Percentiles rank a stretch among this genome's conserved stretches.
phyloP scores from a whole-genome alignment of 2,888 invertebrate species.

The Fragum fragum region DNA sequence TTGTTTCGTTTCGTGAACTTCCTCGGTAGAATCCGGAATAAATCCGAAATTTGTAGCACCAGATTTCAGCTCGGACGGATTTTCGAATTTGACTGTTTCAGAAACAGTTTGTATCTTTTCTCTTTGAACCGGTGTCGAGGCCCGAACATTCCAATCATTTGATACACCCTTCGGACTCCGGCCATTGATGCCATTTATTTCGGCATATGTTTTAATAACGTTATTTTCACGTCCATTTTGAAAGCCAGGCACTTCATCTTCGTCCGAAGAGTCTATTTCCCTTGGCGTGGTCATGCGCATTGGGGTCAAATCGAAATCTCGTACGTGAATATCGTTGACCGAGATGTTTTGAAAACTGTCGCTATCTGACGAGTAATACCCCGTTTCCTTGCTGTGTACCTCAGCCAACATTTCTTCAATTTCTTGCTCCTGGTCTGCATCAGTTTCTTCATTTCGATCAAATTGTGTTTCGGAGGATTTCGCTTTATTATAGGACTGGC shows the following conservation, averaged over 20 bases:
- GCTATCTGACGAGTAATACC: constrained; percentile 47
- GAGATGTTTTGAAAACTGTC: constrained; percentile 60
- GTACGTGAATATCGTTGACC: constrained; percentile 18
- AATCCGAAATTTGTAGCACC: constrained; percentile 28
- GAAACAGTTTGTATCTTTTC: constrained; percentile 9
- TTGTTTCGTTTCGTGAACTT: background rate
- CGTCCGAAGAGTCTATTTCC: background rate
- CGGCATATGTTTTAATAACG: constrained; percentile 8
- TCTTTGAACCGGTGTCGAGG: constrained; percentile 2
- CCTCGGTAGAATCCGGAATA: background rate
- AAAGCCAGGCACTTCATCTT: background rate
- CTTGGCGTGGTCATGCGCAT: constrained; percentile 4
- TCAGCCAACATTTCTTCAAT: constrained; percentile 44
- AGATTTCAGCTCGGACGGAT: background rate
- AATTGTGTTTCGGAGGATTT: background rate
- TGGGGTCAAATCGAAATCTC: constrained; percentile 17
- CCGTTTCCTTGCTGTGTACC: constrained; percentile 44
- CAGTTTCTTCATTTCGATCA: constrained; percentile 11
- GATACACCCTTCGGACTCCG: background rate
- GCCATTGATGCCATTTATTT: background rate
- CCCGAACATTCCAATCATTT: background rate
- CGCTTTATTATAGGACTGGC: background rate
- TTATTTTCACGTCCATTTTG: background rate
- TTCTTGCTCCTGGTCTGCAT: constrained; percentile 8
- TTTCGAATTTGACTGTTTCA: background rate